Base-by-base conservation (phyloP, 1,140 invertebrate genomes). In the Potamilus streckersoni region DNA sequence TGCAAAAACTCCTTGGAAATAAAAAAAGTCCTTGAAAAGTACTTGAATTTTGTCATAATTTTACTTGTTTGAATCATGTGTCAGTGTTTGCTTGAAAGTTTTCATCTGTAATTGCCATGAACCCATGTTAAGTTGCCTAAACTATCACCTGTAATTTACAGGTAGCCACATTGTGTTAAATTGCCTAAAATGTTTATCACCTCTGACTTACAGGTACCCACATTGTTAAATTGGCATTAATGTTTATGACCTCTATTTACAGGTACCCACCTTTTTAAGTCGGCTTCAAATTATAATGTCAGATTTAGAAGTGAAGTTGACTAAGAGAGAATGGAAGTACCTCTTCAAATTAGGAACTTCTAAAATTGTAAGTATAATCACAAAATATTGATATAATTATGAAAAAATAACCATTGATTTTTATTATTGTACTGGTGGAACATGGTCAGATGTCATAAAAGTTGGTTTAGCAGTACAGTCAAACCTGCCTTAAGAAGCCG, bases 311-410 rank as follows among this genome's bases (percentile, higher is more conserved):
- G 92, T 93, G 73, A 92, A 92, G 82, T 85, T 94, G 58, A 92
- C 92, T 70, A 93, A 92, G 92, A 91, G 92, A 74, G 93, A 94
- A 84, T 94, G 93, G 88, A 93, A 93, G 82, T 93, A 93, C 84
- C 92, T 93, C 78, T 93, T 94, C 79, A 93, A 93, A 89, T 89
- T 93, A 67, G 92, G 92, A n/a, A 93, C 93, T 59, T 93, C 93
- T 65, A 93, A 93, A 92, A 92, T 93, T 78, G 93, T 93, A 87
- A 90, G 92, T 90, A 15, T 65, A 12, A 20, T 13, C 19, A 61
- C 6, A 15, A 11, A 20, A 15, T n/a, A 14, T 38, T 27, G 13
- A 8, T 62, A 62, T 62, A n/a, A 23, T 19, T 11, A 67, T 20
- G 65, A 19, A 20, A 38, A 23, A 20, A 20, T 2, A 2, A n/a